These are phyloP conservation scores for Tragelaphus strepsiceros DNA, from an alignment of 2,113 vertebrate genomes.

Conservation along the genomic window DNA sequence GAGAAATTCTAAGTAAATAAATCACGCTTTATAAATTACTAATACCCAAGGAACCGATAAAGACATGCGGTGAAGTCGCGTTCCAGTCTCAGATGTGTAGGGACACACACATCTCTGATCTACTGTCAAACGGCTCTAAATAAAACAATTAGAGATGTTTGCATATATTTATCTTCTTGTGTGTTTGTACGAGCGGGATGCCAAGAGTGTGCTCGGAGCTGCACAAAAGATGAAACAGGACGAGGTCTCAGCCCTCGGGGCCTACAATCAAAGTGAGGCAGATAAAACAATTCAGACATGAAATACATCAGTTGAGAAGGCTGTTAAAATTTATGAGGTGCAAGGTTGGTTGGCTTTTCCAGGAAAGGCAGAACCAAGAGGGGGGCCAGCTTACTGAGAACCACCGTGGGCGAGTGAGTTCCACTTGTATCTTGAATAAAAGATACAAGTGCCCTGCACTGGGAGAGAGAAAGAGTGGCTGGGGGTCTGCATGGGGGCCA, in stretches of 20 bases:
- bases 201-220: not conserved
- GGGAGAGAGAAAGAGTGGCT: not conserved
- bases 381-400: not conserved
- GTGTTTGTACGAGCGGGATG: not conserved
- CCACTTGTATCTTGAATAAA: not conserved
- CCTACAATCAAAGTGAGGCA: slow-evolving; percentile 41
- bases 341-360: slow-evolving; percentile 28
- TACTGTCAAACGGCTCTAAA: not conserved
- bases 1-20: slow-evolving; percentile 28
- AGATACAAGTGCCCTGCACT: not conserved
- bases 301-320: not conserved
- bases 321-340: slow-evolving; percentile 49
- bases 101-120: not conserved
- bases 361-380: not conserved
- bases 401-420: accelerated
- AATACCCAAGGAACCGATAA: slow-evolving; percentile 47
- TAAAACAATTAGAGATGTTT: slow-evolving; percentile 44
- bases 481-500: accelerated
- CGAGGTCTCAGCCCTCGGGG: slow-evolving; percentile 44
- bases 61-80: not conserved
- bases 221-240: slow-evolving; percentile 30
- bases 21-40: slow-evolving; percentile 48
- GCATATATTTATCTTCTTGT: not conserved
- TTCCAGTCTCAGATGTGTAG: not conserved
- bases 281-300: slow-evolving; percentile 37